Base-by-base conservation (phyloP, 2,888 invertebrate species). In the Ptychoptera contaminata region DNA sequence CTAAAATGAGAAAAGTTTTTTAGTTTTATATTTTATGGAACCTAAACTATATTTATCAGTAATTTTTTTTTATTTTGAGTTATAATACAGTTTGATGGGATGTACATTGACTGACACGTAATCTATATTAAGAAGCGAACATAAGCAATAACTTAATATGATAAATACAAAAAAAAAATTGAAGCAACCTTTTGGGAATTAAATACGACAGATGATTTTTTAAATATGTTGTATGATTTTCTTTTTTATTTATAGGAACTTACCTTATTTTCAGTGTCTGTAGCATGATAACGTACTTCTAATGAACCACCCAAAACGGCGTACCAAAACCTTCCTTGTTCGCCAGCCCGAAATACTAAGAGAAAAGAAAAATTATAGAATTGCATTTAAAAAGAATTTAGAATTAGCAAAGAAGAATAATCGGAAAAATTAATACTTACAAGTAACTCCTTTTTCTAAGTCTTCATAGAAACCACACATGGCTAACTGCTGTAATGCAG, bases 251-350 rank as follows among this genome's bases (percentile, higher is more conserved):
- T 42, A 38, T n/a, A n/a, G n/a, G n/a, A n/a, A 56, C 61, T 67
- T 67, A 79, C 79, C 71, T 77, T 75, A 50, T 66, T 59, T 50
- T 74, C 74, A 52, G 69, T 56, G 51, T 73, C 72, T 39, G 70
- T 60, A 56, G 72, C 72, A 54, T 69, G 67, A 48, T 77, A 69
- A 52, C 76, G 72, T 37, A 82, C 79, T 61, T 81, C 79, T 49
- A 83, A 63, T 15, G 76, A 74, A 29, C 83, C 83, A 14, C 78
- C 74, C 53, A 83, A 67, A 8, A 83, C 79, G 30, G 80, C 79
- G 62, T 83, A 83, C 82, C 83, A 83, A 62, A 79, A 82, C 52
- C 79, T 77, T 42, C 82, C 82, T 50, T 76, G 74, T 62, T 83
- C 82, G 32, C 82, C 82, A 62, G 82, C 81, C 34, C 81, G 75